Evolutionary conservation across 2,113 vertebrate species (phyloP), one percentile per base, ranked within the genome.

Genomic region (Zapornia atra): DNA sequence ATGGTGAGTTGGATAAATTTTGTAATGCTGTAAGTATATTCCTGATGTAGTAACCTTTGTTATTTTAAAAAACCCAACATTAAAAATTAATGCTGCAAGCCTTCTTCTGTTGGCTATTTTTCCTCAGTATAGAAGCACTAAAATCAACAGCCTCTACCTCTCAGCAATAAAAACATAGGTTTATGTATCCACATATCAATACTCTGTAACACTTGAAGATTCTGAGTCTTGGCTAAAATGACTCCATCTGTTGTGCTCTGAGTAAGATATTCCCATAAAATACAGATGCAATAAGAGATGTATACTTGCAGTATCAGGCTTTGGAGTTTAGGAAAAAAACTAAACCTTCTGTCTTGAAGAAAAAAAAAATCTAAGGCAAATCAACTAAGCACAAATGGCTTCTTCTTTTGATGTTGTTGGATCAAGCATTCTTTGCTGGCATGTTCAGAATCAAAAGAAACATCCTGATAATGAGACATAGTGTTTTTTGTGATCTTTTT

Each of bases 341-440:
- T 87, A 95, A 98, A 94, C 88, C 64, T 96, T 94, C 94, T 96
- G 96, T 95, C 96, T 96, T 73, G 56, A 92, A 88, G 89, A 87
- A 96, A 96, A 79, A 80, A 93, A 94, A 48, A 48, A 82, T 94
- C 91, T 96, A 92, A 97, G 91, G 70, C 70, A 93, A 98, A 95
- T 91, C 87, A 96, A 91, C 8, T 66, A 93, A 96, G 82, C 92
- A 94, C 90, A 96, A 91, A 90, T 82, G 91, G 76, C 66, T 94
- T 96, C 86, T 95, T 82, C 96, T 98, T 98, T 98, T 98, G 97
- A 98, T 97, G 96, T 98, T 97, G 63, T 71, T 90, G 92, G 92
- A 97, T 97, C 92, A 97, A 96, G 85, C 79, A 95, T 97, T 84
- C 82, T 94, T 97, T 96, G 65, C 90, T 96, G 76, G 90, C 96